Percentiles rank a stretch among this genome's conserved stretches.
Evolutionary conservation across 2,797 vertebrate species (phyloP).

Genomic region (Coilia nasus): DNA sequence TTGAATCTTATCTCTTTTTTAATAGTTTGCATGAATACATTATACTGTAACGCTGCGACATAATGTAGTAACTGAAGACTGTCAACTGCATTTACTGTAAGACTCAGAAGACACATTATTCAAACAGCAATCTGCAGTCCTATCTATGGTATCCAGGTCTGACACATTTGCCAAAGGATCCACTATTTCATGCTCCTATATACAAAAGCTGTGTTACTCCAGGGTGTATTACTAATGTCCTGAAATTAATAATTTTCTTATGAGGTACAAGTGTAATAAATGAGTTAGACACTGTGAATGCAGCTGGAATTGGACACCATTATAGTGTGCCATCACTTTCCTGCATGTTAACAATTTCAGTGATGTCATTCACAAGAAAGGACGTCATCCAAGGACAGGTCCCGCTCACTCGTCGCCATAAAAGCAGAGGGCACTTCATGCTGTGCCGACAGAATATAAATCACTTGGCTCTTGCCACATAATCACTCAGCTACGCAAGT

Average conservation of each 20-base stretch:
- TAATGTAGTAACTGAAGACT: not conserved
- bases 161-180: not conserved
- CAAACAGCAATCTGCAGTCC: not conserved
- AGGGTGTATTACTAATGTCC: not conserved
- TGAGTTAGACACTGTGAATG: not conserved
- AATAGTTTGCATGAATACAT: not conserved
- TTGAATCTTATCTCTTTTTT: not conserved
- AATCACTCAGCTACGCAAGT: not conserved
- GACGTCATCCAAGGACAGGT: not conserved
- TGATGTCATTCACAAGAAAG: not conserved
- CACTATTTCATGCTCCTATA: not conserved
- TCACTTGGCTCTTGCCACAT: not conserved
- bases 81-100: constrained; percentile 4
- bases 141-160: not conserved
- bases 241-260: not conserved
- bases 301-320: not conserved
- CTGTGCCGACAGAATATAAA: constrained; percentile 21
- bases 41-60: not conserved
- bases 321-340: not conserved
- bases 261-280: not conserved
- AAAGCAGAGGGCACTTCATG: constrained; percentile 5
- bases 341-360: not conserved
- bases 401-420: not conserved
- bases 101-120: not conserved
- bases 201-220: not conserved